phyloP scores from a whole-genome alignment of 2,113 vertebrate species.

The Brachypodius melanocephalos region DNA sequence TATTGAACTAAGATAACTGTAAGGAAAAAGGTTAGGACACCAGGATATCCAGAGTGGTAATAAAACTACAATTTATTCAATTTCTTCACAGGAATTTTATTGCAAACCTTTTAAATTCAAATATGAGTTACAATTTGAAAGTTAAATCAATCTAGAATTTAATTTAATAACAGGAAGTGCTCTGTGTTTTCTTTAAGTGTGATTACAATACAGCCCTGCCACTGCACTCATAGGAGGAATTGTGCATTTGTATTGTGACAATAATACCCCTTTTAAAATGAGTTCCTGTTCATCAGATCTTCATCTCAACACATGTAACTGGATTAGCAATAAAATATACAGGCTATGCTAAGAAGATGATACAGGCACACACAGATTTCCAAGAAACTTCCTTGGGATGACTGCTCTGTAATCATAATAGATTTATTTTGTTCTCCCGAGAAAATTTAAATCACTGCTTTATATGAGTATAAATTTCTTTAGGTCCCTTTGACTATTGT shows the following conservation, averaged over 20 bases:
- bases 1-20: constrained; percentile 98
- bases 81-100: constrained; percentile 80
- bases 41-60: constrained; percentile 76
- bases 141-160: constrained; percentile 78
- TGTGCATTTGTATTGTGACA: constrained; percentile 54
- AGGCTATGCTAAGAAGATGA: constrained; percentile 78
- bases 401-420: constrained; percentile 10
- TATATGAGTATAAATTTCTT: background rate
- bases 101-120: constrained; percentile 83
- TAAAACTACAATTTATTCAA: constrained; percentile 82
- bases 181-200: constrained; percentile 70
- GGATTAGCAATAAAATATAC: constrained; percentile 41
- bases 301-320: constrained; percentile 61
- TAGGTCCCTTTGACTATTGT: constrained; percentile 6
- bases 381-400: constrained; percentile 43
- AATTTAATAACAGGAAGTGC: constrained; percentile 76
- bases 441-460: background rate
- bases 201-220: constrained; percentile 67
- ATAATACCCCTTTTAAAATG: constrained; percentile 61
- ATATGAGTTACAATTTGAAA: constrained; percentile 76
- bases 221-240: constrained; percentile 59
- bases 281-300: constrained; percentile 70
- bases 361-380: constrained; percentile 48
- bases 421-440: constrained; percentile 17
- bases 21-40: constrained; percentile 86